Percentiles rank a stretch among this genome's conserved stretches.
Evolutionary conservation across 1,140 invertebrate species (phyloP).

Genomic region (Propsilocerus akamusi): DNA sequence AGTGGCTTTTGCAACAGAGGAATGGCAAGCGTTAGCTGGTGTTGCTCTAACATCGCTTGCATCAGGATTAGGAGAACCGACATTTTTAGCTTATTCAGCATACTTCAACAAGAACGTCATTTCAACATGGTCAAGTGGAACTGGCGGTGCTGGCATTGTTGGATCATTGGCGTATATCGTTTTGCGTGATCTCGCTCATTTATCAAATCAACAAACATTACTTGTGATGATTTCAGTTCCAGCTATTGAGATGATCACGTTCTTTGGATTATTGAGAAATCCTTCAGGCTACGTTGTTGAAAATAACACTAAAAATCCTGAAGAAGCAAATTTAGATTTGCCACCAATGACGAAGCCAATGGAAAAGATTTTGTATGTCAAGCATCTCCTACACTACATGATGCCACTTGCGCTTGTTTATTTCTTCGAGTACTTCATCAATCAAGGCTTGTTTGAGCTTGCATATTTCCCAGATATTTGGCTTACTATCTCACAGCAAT

Average conservation of each 20-base stretch:
- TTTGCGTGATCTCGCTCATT: constrained; percentile 30
- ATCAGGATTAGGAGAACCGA: constrained; percentile 54
- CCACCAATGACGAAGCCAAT: constrained; percentile 14
- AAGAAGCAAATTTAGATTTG: not conserved
- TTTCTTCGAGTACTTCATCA: constrained; percentile 70
- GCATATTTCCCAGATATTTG: constrained; percentile 41
- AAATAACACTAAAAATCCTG: not conserved
- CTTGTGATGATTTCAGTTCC: constrained; percentile 49
- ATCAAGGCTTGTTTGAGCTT: constrained; percentile 62
- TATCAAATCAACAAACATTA: constrained; percentile 36
- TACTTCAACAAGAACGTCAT: constrained; percentile 46
- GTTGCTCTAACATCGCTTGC: constrained; percentile 48
- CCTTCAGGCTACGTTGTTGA: not conserved
- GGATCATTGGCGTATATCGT: constrained; percentile 50
- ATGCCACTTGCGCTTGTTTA: constrained; percentile 56
- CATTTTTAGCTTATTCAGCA: constrained; percentile 46
- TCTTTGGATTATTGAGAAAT: not conserved
- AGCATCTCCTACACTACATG: constrained; percentile 47
- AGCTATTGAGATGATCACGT: constrained; percentile 33
- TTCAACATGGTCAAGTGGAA: constrained; percentile 63
- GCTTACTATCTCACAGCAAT: constrained; percentile 38
- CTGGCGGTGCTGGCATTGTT: constrained; percentile 55
- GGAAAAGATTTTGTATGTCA: constrained; percentile 31
- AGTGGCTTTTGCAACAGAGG: constrained; percentile 31
- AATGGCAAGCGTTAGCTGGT: constrained; percentile 39